Conservation (phyloP, 2,888 invertebrate species). For the Drosophila fungiperda region DNA sequence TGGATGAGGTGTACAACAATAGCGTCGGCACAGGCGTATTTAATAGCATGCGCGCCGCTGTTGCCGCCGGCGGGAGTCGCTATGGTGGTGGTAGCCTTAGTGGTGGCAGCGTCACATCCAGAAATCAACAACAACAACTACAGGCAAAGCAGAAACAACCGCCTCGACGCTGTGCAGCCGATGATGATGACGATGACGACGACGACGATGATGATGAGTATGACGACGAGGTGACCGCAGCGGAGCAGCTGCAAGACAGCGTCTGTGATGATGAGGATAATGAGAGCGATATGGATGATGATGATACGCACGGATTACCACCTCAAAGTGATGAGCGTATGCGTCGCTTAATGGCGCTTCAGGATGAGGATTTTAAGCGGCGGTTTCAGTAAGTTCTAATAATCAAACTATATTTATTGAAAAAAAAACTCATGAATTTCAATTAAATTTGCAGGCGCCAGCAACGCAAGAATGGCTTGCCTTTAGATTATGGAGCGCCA, state of each 20-base stretch:
- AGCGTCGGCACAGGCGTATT: conserved; percentile 70
- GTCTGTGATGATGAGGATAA: conserved; percentile 81
- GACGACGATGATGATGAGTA: conserved; percentile 73
- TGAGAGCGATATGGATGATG: conserved; percentile 72
- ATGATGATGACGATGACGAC: conserved; percentile 54
- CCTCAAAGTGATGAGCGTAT: conserved; percentile 83
- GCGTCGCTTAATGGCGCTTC: conserved; percentile 82
- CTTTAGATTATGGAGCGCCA: conserved; percentile 66
- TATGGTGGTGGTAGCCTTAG: conserved; percentile 71
- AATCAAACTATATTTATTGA: neutral
- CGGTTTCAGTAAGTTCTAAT: conserved; percentile 82
- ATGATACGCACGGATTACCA: conserved; percentile 73
- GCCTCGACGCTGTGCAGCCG: conserved; percentile 57
- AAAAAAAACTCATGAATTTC: neutral
- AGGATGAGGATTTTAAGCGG: conserved; percentile 82
- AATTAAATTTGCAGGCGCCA: conserved; percentile 70
- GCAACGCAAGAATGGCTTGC: conserved; percentile 77
- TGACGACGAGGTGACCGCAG: conserved; percentile 73
- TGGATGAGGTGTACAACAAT: conserved; percentile 77
- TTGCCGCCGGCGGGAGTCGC: conserved; percentile 62
- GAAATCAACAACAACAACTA: conserved; percentile 59
- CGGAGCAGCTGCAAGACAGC: conserved; percentile 70
- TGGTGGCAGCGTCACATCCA: conserved; percentile 70
- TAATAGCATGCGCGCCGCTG: conserved; percentile 71
- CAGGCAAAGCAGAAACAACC: conserved; percentile 53